Conservation (phyloP, 2,888 invertebrate genomes). For the Lithophane ornitopus region DNA sequence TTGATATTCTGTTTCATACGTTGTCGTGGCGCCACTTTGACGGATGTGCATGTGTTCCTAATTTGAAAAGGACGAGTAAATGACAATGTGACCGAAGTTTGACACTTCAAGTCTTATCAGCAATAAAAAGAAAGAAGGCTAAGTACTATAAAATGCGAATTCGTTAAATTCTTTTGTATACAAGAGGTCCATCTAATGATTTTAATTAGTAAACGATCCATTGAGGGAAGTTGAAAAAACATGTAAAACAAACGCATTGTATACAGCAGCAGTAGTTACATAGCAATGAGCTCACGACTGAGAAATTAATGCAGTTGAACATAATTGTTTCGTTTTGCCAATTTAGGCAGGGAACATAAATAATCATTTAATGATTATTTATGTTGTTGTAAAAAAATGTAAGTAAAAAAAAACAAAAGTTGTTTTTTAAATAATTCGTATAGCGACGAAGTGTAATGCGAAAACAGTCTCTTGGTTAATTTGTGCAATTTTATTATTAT, state of each 20-base stretch:
- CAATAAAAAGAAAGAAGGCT: slow-evolving; percentile 8
- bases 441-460: background rate
- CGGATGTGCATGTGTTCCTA: slow-evolving; percentile 40
- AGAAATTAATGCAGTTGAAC: background rate
- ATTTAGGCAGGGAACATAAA: background rate
- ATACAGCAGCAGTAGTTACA: slow-evolving; percentile 2
- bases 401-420: background rate
- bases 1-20: slow-evolving; percentile 60
- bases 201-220: slow-evolving; percentile 36
- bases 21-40: slow-evolving; percentile 51
- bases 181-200: slow-evolving; percentile 32
- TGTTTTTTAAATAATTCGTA: background rate
- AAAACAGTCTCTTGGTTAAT: slow-evolving; percentile 4
- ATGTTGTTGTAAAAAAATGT: too few relatives aligned
- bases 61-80: slow-evolving; percentile 31
- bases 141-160: background rate
- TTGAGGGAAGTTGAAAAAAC: background rate
- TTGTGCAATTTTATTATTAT: slow-evolving; percentile 22
- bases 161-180: slow-evolving; percentile 30
- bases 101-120: slow-evolving; percentile 28
- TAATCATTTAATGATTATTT: background rate
- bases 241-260: slow-evolving; percentile 47
- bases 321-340: background rate
- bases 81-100: slow-evolving; percentile 27
- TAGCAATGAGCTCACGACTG: slow-evolving; percentile 11